Percentiles rank a stretch among this genome's conserved stretches.
These are phyloP conservation scores for Celastrina argiolus DNA, from an alignment of 2,888 invertebrate species.

Conservation along the genomic window DNA sequence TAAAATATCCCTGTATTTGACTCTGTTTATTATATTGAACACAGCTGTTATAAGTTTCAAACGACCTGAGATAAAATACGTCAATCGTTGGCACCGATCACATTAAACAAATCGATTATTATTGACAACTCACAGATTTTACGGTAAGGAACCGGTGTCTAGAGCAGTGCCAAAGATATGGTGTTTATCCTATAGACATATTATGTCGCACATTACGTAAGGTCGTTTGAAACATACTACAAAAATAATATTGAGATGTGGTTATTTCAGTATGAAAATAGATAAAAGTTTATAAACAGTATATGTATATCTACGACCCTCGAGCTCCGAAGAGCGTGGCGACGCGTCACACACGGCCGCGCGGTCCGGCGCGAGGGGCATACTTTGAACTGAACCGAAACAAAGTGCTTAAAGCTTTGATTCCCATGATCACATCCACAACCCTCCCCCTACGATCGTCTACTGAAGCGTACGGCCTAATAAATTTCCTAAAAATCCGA, in stretches of 20 bases:
- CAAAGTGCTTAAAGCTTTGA: constrained; percentile 72
- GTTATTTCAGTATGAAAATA: constrained; percentile 68
- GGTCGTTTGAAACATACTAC: constrained; percentile 51
- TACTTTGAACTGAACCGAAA: constrained; percentile 61
- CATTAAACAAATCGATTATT: not conserved
- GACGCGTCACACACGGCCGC: constrained; percentile 6
- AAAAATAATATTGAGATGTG: constrained; percentile 50
- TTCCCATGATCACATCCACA: constrained; percentile 70
- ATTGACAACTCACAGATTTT: not conserved
- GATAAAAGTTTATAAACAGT: constrained; percentile 52
- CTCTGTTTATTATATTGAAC: constrained; percentile 74
- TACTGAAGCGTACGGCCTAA: constrained; percentile 70
- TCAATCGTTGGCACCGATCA: not conserved
- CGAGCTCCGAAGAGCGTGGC: constrained; percentile 21
- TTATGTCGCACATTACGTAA: constrained; percentile 30
- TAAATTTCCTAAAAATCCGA: constrained; percentile 75
- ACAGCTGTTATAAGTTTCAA: constrained; percentile 61
- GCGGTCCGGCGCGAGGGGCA: constrained; percentile 46
- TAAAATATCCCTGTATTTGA: constrained; percentile 77
- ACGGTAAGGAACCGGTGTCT: not conserved
- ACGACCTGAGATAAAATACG: constrained; percentile 34
- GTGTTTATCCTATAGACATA: not conserved
- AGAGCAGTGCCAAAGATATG: not conserved
- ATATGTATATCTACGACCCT: constrained; percentile 45
- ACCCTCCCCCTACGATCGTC: constrained; percentile 61